These are phyloP conservation scores for Drymodes brunneopygia DNA, from an alignment of 2,113 vertebrate genomes.

Conservation along the genomic window DNA sequence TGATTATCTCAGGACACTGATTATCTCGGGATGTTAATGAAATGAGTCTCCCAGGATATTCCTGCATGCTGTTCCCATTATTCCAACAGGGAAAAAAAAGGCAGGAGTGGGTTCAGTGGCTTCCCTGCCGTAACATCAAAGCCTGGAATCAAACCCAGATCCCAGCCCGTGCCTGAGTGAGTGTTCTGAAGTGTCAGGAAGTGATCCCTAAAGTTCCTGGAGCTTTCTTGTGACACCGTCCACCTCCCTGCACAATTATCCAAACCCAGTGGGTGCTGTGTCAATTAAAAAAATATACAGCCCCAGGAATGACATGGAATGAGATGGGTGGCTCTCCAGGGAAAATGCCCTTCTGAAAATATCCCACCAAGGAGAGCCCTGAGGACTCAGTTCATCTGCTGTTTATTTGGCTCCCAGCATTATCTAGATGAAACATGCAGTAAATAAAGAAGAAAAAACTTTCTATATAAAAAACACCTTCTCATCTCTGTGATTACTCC, in stretches of 20 bases:
- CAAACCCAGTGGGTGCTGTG: background rate
- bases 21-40: background rate
- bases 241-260: background rate
- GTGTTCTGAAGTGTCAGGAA: background rate
- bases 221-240: conserved; percentile 15
- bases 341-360: background rate
- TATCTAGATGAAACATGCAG: background rate
- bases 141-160: conserved; percentile 49
- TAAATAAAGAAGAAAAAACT: background rate
- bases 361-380: background rate
- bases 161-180: background rate
- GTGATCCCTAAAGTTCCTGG: background rate
- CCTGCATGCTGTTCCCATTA: conserved; percentile 45
- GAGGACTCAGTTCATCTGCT: background rate
- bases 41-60: conserved; percentile 17
- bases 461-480: background rate
- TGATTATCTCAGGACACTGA: conserved; percentile 14
- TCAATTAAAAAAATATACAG: conserved; percentile 15
- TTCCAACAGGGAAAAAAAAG: background rate
- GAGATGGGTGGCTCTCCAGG: background rate
- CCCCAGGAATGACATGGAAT: background rate
- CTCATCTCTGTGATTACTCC: background rate
- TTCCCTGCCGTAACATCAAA: conserved; percentile 1
- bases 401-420: background rate
- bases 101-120: background rate